Conservation (phyloP, 2,113 vertebrate genomes). For the Saimiri boliviensis region DNA sequence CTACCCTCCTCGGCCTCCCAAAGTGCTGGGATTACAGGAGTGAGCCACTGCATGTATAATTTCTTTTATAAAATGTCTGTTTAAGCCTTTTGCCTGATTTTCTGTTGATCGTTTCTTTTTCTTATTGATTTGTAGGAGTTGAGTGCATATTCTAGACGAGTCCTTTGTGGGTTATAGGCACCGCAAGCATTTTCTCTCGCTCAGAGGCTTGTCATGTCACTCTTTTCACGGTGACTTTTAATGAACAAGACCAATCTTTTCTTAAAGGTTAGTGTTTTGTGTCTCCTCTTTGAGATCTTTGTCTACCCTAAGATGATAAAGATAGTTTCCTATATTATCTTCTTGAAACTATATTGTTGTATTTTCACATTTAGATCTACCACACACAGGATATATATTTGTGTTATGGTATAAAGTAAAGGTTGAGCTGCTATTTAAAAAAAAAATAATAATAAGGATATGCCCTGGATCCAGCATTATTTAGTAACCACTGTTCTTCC, state of each 20-base stretch:
- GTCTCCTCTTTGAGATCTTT: neutral
- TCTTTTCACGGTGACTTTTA: neutral
- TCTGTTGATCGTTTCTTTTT: neutral
- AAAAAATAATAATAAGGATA: neutral
- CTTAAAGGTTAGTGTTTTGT: neutral
- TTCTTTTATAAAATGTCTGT: neutral
- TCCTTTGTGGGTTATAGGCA: neutral
- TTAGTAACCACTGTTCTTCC: neutral
- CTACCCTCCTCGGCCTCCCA: too few species aligned
- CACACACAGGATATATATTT: neutral
- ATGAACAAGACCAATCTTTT: neutral
- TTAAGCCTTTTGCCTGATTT: neutral
- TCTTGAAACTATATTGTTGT: neutral
- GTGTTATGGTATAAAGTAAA: neutral
- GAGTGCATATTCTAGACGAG: neutral
- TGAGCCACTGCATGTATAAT: too few species aligned
- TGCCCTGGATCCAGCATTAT: neutral
- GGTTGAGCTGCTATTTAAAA: neutral
- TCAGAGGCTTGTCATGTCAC: neutral
- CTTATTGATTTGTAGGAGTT: neutral
- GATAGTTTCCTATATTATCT: neutral
- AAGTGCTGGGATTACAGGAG: too few species aligned
- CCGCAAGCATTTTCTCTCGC: neutral
- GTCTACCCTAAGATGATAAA: neutral
- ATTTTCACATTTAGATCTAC: neutral